These are phyloP conservation scores for Kryptolebias marmoratus DNA, from an alignment of 2,113 vertebrate genomes.

Conservation along the genomic window DNA sequence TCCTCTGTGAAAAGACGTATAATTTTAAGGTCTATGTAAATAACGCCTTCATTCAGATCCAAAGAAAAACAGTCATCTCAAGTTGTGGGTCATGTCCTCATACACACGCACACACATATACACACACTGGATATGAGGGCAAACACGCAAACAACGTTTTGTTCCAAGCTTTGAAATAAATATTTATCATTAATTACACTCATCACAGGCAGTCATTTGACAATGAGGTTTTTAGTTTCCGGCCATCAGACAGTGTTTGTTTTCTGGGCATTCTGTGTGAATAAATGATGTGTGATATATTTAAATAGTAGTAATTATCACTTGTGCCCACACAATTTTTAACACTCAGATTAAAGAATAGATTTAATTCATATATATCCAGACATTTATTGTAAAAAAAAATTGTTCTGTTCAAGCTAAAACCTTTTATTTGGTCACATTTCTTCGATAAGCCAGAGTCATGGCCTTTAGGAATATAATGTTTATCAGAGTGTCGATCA, in stretches of 20 bases:
- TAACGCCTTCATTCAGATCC: slow-evolving; percentile 9
- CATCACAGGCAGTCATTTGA: slow-evolving; percentile 1
- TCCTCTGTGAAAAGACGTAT: slow-evolving; percentile 18
- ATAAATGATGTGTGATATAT: neutral
- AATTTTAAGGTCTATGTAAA: neutral
- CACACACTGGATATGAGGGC: neutral
- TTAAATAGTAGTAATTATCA: neutral
- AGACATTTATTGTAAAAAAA: too few species aligned
- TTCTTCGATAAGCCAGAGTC: too few species aligned
- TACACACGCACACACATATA: neutral
- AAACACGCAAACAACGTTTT: neutral
- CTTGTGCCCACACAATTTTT: too few species aligned
- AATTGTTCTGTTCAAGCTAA: too few species aligned
- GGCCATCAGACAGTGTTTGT: too few species aligned
- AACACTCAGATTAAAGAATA: too few species aligned
- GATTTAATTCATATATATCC: too few species aligned
- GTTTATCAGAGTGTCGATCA: too few species aligned
- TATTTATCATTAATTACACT: neutral
- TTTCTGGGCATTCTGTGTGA: too few species aligned
- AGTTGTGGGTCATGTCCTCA: slow-evolving; percentile 1
- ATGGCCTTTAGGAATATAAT: too few species aligned
- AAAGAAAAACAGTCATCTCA: slow-evolving; percentile 1
- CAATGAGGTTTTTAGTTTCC: neutral
- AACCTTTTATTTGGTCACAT: too few species aligned
- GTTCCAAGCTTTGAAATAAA: neutral